Evolutionary conservation across 2,113 vertebrate genomes (phyloP).

Genomic region (Tragelaphus scriptus): DNA sequence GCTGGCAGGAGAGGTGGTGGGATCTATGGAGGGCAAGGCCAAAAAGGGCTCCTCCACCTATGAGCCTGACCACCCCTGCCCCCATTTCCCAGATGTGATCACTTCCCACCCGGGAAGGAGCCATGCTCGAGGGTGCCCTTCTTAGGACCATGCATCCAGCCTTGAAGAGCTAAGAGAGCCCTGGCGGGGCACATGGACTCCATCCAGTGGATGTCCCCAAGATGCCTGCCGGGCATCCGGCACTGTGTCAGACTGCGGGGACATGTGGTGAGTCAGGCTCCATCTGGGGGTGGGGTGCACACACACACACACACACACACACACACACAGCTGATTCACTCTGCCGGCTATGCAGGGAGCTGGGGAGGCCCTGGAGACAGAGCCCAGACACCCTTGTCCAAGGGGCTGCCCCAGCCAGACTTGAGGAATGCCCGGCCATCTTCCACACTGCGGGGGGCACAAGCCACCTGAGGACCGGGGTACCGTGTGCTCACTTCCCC

Average conservation of each 20-base stretch:
- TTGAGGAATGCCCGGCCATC: not conserved
- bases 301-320: too few species aligned
- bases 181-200: not conserved
- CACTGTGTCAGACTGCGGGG: not conserved
- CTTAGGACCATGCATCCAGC: too few species aligned
- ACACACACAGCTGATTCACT: not conserved
- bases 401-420: not conserved
- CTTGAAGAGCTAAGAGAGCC: not conserved
- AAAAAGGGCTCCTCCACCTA: not conserved
- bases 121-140: not conserved
- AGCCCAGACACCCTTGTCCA: not conserved
- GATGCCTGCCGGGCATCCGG: not conserved
- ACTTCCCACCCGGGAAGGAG: not conserved
- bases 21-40: fast-evolving
- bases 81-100: not conserved
- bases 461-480: not conserved
- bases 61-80: not conserved
- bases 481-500: not conserved
- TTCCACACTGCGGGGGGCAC: fast-evolving
- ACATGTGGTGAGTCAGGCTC: not conserved
- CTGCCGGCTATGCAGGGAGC: fast-evolving
- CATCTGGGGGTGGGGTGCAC: not conserved
- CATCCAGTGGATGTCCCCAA: not conserved
- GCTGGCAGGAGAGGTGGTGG: not conserved
- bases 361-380: not conserved